A percentile compares a stretch with the other conserved stretches of the same genome.
phyloP scores from a whole-genome alignment of 2,797 vertebrate genomes.

The Danio choprae region DNA sequence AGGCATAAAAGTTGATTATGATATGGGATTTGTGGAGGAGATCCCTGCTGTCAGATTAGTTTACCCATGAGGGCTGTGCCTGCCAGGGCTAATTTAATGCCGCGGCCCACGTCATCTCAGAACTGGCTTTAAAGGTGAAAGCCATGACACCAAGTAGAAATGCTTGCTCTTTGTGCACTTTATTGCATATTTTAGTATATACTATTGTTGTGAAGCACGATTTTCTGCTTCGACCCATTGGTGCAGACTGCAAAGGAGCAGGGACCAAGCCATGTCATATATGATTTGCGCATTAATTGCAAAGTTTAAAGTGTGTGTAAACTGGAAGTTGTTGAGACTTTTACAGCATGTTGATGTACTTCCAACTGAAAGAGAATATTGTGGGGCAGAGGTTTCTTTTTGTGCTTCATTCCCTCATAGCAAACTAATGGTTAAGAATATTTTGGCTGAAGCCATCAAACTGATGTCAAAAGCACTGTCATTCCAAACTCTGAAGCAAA shows the following conservation, averaged over 20 bases:
- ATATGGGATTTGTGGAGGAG: conserved; percentile 49
- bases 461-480: too few species aligned
- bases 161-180: conserved; percentile 20
- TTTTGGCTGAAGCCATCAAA: too few species aligned
- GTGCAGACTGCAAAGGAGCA: background rate
- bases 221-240: background rate
- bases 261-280: too few species aligned
- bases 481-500: too few species aligned
- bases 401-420: too few species aligned
- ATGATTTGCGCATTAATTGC: too few species aligned
- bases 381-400: too few species aligned
- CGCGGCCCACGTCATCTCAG: conserved; percentile 16
- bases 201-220: background rate
- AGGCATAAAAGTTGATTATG: conserved; percentile 57
- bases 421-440: too few species aligned
- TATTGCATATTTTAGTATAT: background rate
- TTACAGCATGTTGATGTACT: too few species aligned
- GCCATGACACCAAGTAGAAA: conserved; percentile 38
- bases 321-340: too few species aligned
- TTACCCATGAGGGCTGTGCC: conserved; percentile 43
- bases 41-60: conserved; percentile 54
- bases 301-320: too few species aligned
- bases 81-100: conserved; percentile 59
- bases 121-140: conserved; percentile 16
- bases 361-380: too few species aligned